Percentiles rank a stretch among this genome's conserved stretches.
Evolutionary conservation across 35 echinoderm and acorn worm genomes (phyloP).

Genomic region (Strongylocentrotus purpuratus): DNA sequence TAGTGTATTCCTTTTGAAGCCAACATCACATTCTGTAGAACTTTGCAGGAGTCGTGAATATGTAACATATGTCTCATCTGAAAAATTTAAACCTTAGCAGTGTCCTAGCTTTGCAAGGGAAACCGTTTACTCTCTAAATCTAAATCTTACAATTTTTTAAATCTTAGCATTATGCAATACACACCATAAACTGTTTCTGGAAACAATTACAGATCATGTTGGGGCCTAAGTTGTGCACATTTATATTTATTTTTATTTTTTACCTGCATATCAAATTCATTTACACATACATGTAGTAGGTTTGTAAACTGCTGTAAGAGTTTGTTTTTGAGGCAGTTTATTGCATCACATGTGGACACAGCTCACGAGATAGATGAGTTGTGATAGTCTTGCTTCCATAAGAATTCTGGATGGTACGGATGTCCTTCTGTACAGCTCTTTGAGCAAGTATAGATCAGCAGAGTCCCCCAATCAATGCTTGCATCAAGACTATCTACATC

Average conservation of each 20-base stretch:
- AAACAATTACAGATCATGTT: no score
- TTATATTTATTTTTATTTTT: background rate
- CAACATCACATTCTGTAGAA: no score
- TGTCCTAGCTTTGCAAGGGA: no score
- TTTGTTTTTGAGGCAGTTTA: background rate
- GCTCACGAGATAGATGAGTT: slow-evolving; percentile 7
- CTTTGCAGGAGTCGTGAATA: no score
- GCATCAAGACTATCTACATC: slow-evolving; percentile 79
- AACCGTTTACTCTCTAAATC: no score
- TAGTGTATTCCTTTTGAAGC: no score
- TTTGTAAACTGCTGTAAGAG: background rate
- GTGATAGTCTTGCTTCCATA: slow-evolving; percentile 91
- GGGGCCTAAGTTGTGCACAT: background rate
- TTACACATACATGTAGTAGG: background rate
- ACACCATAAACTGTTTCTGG: no score
- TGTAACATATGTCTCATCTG: no score
- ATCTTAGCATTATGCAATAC: no score
- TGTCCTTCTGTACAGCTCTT: slow-evolving; percentile 72
- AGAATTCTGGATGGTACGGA: slow-evolving; percentile 82
- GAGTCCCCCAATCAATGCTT: slow-evolving; percentile 97
- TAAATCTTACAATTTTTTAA: no score
- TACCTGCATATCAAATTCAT: background rate
- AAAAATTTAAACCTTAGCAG: no score
- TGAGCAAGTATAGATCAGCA: slow-evolving; percentile 87
- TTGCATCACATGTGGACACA: background rate